Evolutionary conservation across 1,140 invertebrate genomes (phyloP).

Genomic region (Mycetomoellerius zeteki): DNA sequence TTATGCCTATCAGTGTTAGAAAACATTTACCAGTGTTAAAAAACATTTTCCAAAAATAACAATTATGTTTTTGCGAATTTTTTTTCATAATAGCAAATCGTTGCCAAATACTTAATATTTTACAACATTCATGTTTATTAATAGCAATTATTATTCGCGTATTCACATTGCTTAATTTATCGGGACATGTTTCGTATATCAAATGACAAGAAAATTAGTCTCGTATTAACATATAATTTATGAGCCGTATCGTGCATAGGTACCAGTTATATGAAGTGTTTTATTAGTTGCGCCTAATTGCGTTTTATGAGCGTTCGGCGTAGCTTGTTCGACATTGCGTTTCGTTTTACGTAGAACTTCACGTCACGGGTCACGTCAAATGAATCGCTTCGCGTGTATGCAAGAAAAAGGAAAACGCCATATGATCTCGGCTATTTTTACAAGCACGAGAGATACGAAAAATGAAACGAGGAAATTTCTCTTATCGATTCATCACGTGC

Average conservation of each 20-base stretch:
- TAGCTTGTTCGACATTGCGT: background rate
- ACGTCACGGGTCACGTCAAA: conserved; percentile 1
- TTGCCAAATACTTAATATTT: background rate
- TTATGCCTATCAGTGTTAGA: background rate
- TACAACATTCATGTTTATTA: background rate
- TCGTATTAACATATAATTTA: conserved; percentile 33
- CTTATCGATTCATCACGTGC: conserved; percentile 15
- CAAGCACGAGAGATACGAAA: background rate
- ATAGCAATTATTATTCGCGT: background rate
- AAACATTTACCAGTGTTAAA: background rate
- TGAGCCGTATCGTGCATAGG: background rate
- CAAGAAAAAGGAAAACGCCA: background rate
- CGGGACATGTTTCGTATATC: background rate
- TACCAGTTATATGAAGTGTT: background rate
- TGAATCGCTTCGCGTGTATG: background rate
- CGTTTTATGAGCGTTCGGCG: conserved; percentile 22
- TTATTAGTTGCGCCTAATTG: conserved; percentile 33
- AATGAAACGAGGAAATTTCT: conserved; percentile 8
- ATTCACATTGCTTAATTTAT: background rate
- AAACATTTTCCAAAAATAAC: background rate
- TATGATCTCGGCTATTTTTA: conserved; percentile 1
- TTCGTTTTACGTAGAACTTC: background rate
- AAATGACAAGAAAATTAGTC: conserved; percentile 15
- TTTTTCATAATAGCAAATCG: background rate
- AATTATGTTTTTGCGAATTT: background rate